Percentiles rank a stretch among this genome's conserved stretches.
Evolutionary conservation across 2,797 vertebrate species (phyloP).

Genomic region (Echeneis naucrates): DNA sequence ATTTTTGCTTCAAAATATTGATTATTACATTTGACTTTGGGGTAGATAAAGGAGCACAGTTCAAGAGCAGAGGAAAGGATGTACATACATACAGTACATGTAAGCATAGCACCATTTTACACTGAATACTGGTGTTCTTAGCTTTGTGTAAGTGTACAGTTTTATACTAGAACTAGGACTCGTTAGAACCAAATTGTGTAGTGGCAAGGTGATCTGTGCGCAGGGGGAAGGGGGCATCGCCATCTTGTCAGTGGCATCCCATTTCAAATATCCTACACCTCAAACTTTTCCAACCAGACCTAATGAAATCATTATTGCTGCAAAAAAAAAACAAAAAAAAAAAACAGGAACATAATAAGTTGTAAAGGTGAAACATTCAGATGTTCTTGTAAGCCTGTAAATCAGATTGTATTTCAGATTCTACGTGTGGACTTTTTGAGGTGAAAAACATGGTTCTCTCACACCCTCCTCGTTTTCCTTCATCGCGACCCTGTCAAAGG

Average conservation of each 20-base stretch:
- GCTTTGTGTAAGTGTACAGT: constrained; percentile 76
- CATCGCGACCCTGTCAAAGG: constrained; percentile 59
- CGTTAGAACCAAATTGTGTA: constrained; percentile 65
- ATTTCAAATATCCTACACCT: constrained; percentile 63
- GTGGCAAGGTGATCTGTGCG: constrained; percentile 56
- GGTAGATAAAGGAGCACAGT: constrained; percentile 81
- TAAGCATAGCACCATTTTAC: constrained; percentile 84
- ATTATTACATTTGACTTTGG: constrained; percentile 81
- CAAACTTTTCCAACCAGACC: constrained; percentile 27
- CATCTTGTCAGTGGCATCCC: constrained; percentile 37
- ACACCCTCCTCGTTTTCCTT: constrained; percentile 69
- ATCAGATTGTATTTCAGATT: constrained; percentile 48
- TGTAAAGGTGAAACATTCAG: constrained; percentile 59
- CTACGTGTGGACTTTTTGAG: constrained; percentile 34
- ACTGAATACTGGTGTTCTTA: constrained; percentile 80
- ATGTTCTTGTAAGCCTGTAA: constrained; percentile 48
- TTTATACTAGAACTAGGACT: constrained; percentile 64
- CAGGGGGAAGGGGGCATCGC: constrained; percentile 19
- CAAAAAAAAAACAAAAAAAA: too few species aligned
- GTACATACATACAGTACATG: constrained; percentile 82
- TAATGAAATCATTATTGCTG: constrained; percentile 24
- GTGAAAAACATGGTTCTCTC: constrained; percentile 38
- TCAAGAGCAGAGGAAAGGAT: constrained; percentile 75
- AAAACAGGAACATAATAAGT: constrained; percentile 38
- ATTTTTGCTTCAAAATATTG: constrained; percentile 80